Evolutionary conservation across 2,797 vertebrate species (phyloP).

Genomic region (Sylvilagus floridanus): DNA sequence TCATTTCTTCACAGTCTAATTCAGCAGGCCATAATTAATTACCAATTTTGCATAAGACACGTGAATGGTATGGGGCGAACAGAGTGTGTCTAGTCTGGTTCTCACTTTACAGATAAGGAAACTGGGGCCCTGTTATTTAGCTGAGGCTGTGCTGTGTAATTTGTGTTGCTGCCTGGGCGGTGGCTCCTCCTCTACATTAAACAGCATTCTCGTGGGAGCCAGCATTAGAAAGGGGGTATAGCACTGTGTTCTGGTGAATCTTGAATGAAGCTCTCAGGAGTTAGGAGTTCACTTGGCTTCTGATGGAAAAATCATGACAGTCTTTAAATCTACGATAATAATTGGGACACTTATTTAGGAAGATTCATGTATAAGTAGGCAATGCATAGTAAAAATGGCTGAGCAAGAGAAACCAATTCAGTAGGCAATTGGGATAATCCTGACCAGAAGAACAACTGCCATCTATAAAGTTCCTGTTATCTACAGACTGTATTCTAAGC

Average conservation of each 20-base stretch:
- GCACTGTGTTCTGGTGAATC: not conserved
- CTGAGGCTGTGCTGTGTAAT: not conserved
- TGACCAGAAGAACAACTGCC: not conserved
- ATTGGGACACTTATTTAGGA: not conserved
- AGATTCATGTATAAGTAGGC: not conserved
- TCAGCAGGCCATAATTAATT: not conserved
- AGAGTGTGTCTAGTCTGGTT: not conserved
- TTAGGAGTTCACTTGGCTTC: conserved; percentile 35
- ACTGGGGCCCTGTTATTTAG: not conserved
- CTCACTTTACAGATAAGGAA: not conserved
- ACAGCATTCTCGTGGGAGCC: not conserved
- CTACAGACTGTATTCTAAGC: not conserved
- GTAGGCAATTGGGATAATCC: not conserved
- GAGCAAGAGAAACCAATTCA: not conserved
- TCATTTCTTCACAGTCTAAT: not conserved
- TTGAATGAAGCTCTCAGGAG: not conserved
- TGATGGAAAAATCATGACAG: not conserved
- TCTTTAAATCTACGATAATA: not conserved
- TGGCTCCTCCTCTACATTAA: not conserved
- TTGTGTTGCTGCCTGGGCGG: not conserved
- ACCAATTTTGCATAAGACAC: not conserved
- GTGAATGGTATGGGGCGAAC: not conserved
- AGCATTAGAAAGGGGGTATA: no score
- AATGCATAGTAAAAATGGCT: not conserved
- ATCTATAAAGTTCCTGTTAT: not conserved